Evolutionary conservation across 2,888 invertebrate genomes (phyloP).

Genomic region (Thymelicus acteon): DNA sequence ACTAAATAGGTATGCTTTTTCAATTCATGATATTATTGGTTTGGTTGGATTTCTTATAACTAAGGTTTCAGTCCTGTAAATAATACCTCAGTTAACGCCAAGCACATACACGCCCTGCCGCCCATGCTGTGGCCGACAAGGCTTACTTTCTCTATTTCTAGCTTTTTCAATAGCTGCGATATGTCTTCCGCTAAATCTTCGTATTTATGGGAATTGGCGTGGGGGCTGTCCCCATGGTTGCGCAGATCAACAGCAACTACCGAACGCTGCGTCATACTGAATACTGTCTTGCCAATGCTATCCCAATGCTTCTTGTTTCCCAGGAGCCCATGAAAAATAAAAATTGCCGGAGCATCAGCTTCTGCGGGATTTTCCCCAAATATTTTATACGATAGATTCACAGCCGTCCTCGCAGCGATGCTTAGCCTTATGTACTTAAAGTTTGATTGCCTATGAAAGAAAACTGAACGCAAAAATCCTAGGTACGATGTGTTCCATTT

Average conservation of each 20-base stretch:
- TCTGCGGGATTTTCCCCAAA: constrained; percentile 54
- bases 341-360: constrained; percentile 56
- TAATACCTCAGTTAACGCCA: constrained; percentile 88
- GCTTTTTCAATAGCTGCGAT: constrained; percentile 66
- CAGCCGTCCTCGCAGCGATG: constrained; percentile 47
- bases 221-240: constrained; percentile 97
- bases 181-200: constrained; percentile 90
- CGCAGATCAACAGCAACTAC: constrained; percentile 94
- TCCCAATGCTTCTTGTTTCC: constrained; percentile 96
- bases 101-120: constrained; percentile 92
- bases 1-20: too few species aligned
- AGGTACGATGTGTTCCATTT: neutral
- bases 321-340: constrained; percentile 93
- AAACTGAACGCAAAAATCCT: neutral
- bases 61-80: too few species aligned
- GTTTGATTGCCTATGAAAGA: neutral
- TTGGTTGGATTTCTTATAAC: too few species aligned
- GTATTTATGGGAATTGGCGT: constrained; percentile 89
- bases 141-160: constrained; percentile 73
- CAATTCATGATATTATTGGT: too few species aligned
- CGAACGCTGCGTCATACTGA: constrained; percentile 88
- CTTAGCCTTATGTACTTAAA: neutral
- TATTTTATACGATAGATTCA: constrained; percentile 66
- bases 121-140: constrained; percentile 97
- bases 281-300: constrained; percentile 89